A percentile compares a stretch with the other conserved stretches of the same genome.
These are phyloP conservation scores for Lutjanus argentimaculatus DNA, from an alignment of 2,797 vertebrate genomes.

Conservation along the genomic window DNA sequence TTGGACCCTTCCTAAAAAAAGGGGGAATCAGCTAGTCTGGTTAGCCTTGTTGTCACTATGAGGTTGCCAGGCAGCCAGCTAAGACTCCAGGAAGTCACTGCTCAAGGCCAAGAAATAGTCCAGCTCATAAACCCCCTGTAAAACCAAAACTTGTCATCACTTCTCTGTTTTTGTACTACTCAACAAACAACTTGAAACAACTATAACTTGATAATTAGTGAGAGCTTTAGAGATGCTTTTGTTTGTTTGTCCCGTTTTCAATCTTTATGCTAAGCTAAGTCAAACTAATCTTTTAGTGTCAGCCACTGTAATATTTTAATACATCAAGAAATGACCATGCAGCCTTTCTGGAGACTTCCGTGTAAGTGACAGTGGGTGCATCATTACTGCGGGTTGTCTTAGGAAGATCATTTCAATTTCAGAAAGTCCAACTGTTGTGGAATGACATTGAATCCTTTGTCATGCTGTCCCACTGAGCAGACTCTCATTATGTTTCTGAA, in stretches of 20 bases:
- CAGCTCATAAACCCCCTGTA: background rate
- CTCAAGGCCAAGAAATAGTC: background rate
- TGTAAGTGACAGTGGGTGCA: background rate
- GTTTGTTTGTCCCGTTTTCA: background rate
- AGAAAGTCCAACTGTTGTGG: background rate
- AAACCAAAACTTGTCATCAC: too few species aligned
- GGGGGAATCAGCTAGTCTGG: too few species aligned
- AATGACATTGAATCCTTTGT: background rate
- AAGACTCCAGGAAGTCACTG: too few species aligned
- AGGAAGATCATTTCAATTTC: slow-evolving; percentile 12
- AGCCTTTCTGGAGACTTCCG: background rate
- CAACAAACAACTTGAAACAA: background rate
- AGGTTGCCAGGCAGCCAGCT: background rate
- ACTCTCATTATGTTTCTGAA: slow-evolving; percentile 13
- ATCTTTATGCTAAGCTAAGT: background rate
- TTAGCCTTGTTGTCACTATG: too few species aligned
- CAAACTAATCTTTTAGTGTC: background rate
- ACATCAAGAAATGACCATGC: background rate
- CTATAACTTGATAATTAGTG: background rate
- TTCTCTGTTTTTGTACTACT: background rate
- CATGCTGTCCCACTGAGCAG: background rate
- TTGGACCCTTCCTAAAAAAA: too few species aligned
- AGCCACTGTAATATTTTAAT: background rate
- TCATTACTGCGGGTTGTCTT: background rate
- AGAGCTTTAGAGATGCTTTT: background rate